Base-by-base conservation (phyloP, 1,140 invertebrate genomes). In the Rhyacophila brunnea region DNA sequence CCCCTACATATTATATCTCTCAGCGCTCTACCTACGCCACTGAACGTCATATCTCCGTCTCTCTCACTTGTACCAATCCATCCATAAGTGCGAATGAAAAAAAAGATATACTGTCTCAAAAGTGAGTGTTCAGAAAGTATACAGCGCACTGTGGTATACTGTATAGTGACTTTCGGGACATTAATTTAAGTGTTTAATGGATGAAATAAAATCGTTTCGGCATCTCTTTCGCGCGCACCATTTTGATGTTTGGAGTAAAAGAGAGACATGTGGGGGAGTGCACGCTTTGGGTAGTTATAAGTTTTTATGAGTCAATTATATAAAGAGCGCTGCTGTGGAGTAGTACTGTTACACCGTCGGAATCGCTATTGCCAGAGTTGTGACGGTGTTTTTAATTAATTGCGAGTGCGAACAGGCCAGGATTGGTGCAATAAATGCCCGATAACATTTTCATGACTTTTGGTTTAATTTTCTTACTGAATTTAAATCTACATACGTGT, bases 221-320 rank as follows among this genome's bases (percentile, higher is more conserved):
- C 32, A 14, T 59, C 48, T 32, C 34, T 13, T 42, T 34, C 15
- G 17, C 47, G 20, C 20, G 3, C 23, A 20, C 9, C 2, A 20
- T 4, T 23, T 32, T 23, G 18, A 1, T 7, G 36, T 28, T n/a
- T 1, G 15, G n/a, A 7, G 40, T 11, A 10, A 2, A 10, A 36
- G 38, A 20, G 14, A 11, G 14, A 47, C 9, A 47, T 14, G n/a
- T 28, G 9, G 3, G 3, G 23, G 23, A 5, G 23, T 28, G 23
- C 23, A 9, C 9, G 9, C 23, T 28, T 28, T 28, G 9, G 23
- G 23, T 59, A 57, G 58, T 64, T 64, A 64, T 50, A 47, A 60
- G 58, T 64, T 64, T 64, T 64, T 64, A 64, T 60, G 62, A 64
- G 62, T 64, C 62, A 64, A 64, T 64, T 64, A 64, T 64, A 59